Percentiles rank a stretch among this genome's conserved stretches.
phyloP scores from a whole-genome alignment of 1,140 invertebrate genomes.

The Periplaneta americana region DNA sequence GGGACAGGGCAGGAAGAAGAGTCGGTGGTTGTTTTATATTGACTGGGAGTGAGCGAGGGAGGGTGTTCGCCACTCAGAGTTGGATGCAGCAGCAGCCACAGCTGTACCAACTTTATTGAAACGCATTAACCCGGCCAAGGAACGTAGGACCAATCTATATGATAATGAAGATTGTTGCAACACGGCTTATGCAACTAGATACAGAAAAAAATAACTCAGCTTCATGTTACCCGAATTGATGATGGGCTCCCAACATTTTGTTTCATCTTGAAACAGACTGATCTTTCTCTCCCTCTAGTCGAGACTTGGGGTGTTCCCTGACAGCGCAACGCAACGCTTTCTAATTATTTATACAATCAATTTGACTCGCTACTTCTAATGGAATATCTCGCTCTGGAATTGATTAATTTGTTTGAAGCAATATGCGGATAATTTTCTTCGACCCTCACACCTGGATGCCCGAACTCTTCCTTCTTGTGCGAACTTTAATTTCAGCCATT shows the following conservation, averaged over 20 bases:
- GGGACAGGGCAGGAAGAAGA: background rate
- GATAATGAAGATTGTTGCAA: conserved; percentile 10
- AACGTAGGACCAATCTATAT: conserved; percentile 9
- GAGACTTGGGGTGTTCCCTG: too few relatives aligned
- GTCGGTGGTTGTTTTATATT: background rate
- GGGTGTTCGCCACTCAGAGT: background rate
- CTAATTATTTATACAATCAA: background rate
- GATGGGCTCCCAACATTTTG: background rate
- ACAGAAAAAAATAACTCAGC: background rate
- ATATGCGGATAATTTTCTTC: too few relatives aligned
- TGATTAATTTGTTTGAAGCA: too few relatives aligned
- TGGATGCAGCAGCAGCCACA: background rate
- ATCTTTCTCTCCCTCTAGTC: background rate
- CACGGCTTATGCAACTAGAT: background rate
- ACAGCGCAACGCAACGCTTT: background rate
- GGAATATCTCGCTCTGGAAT: background rate
- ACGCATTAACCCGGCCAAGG: background rate
- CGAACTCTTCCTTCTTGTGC: too few relatives aligned
- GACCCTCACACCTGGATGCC: too few relatives aligned
- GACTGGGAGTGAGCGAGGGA: background rate
- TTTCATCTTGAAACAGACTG: background rate
- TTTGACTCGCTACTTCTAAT: background rate
- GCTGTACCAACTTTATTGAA: background rate
- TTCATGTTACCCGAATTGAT: background rate
- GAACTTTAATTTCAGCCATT: too few relatives aligned